Percentiles rank a stretch among this genome's conserved stretches.
phyloP scores from a whole-genome alignment of 2,797 vertebrate genomes.

The Ispidina lecontei region DNA sequence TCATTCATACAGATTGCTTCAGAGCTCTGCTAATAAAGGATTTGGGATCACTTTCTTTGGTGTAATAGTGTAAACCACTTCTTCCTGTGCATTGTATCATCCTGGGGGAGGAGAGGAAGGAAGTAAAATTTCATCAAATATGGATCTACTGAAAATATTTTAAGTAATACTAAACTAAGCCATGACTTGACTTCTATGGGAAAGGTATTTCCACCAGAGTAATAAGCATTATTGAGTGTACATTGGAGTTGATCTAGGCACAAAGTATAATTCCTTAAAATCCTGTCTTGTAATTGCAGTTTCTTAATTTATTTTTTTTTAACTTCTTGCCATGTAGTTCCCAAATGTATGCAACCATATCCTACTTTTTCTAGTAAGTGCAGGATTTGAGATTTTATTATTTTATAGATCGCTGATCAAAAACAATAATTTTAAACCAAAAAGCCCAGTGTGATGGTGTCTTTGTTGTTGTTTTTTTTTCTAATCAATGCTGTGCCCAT shows the following conservation, averaged over 20 bases:
- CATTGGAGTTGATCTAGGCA: not conserved
- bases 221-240: not conserved
- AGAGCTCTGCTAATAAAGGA: not conserved
- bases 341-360: not conserved
- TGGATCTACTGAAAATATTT: not conserved
- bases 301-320: not conserved
- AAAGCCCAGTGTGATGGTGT: too few species aligned
- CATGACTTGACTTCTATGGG: not conserved
- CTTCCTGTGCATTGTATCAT: not conserved
- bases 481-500: not conserved
- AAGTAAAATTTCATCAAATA: not conserved
- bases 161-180: not conserved
- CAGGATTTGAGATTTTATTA: not conserved
- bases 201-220: not conserved
- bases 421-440: not conserved
- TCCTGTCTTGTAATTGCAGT: not conserved
- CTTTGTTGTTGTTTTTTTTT: too few species aligned
- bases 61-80: not conserved
- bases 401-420: not conserved
- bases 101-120: not conserved
- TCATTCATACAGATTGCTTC: not conserved
- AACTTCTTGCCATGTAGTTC: not conserved
- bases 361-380: not conserved
- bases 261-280: not conserved
- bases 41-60: not conserved